A percentile compares a stretch with the other conserved stretches of the same genome.
phyloP scores from a whole-genome alignment of 2,888 invertebrate species.

The Hylaea fasciaria region DNA sequence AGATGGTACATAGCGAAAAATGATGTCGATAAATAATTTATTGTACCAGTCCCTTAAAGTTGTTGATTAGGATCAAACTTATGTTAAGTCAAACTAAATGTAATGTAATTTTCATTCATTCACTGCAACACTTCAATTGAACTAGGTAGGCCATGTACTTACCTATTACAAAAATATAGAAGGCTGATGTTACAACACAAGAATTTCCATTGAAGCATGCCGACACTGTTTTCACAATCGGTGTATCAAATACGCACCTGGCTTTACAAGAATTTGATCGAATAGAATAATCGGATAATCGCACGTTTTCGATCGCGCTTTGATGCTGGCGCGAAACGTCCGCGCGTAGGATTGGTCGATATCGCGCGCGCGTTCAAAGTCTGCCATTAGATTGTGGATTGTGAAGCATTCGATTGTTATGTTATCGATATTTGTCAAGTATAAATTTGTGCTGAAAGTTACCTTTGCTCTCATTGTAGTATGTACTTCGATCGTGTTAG shows the following conservation, averaged over 20 bases:
- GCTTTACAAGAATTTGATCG: conserved; percentile 57
- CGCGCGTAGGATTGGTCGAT: conserved; percentile 38
- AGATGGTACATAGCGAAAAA: too few relatives aligned
- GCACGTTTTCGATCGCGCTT: conserved; percentile 58
- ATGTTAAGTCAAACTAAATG: too few relatives aligned
- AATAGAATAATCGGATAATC: conserved; percentile 45
- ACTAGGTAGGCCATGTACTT: too few relatives aligned
- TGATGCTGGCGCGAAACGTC: conserved; percentile 61
- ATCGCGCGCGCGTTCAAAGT: conserved; percentile 60
- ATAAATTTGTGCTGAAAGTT: too few relatives aligned
- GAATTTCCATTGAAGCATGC: conserved; percentile 26
- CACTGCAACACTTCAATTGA: too few relatives aligned
- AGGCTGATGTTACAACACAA: neutral
- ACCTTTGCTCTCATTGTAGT: too few relatives aligned
- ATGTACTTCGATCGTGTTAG: too few relatives aligned
- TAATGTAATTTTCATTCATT: too few relatives aligned
- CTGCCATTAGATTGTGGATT: conserved; percentile 47
- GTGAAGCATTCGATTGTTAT: neutral
- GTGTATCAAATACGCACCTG: conserved; percentile 34
- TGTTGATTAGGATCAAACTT: too few relatives aligned
- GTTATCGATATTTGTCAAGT: neutral
- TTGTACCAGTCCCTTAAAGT: too few relatives aligned
- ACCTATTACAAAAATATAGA: neutral
- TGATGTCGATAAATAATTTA: too few relatives aligned
- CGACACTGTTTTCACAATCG: conserved; percentile 30